phyloP scores from a whole-genome alignment of 2,888 invertebrate species.

The Pterobdella sp. region DNA sequence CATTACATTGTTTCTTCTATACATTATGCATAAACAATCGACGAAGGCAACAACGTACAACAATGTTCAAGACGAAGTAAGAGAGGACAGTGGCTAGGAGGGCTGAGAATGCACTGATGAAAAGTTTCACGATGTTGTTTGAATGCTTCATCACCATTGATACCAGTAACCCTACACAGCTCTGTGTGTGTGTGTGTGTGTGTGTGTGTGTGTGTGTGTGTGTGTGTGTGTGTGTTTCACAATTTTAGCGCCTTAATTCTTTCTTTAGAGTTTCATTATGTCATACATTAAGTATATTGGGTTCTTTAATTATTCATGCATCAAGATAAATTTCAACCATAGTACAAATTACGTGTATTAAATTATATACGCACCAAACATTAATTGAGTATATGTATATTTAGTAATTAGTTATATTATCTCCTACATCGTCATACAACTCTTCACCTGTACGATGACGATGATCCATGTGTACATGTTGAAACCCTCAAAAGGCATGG shows the following conservation, averaged over 20 bases:
- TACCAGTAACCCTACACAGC: slow-evolving; percentile 48
- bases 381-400: no score
- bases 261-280: background rate
- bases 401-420: background rate
- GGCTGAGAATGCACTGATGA: slow-evolving; percentile 49
- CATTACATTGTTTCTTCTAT: no score
- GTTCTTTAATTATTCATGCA: background rate
- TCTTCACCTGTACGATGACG: slow-evolving; percentile 42
- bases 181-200: slow-evolving; percentile 39
- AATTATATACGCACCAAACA: no score
- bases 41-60: background rate
- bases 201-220: slow-evolving; percentile 21
- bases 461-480: slow-evolving; percentile 43
- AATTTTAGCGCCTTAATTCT: background rate
- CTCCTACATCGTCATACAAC: background rate
- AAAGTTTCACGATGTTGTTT: slow-evolving; percentile 49
- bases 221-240: slow-evolving; percentile 12
- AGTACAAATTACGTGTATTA: no score
- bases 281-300: background rate
- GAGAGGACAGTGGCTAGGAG: slow-evolving; percentile 46
- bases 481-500: slow-evolving; percentile 42
- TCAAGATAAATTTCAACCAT: background rate
- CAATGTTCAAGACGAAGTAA: slow-evolving; percentile 43
- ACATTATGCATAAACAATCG: background rate
- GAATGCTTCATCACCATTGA: slow-evolving; percentile 50